These are phyloP conservation scores for Ophion slaviceki DNA, from an alignment of 2,888 invertebrate genomes.

Conservation along the genomic window DNA sequence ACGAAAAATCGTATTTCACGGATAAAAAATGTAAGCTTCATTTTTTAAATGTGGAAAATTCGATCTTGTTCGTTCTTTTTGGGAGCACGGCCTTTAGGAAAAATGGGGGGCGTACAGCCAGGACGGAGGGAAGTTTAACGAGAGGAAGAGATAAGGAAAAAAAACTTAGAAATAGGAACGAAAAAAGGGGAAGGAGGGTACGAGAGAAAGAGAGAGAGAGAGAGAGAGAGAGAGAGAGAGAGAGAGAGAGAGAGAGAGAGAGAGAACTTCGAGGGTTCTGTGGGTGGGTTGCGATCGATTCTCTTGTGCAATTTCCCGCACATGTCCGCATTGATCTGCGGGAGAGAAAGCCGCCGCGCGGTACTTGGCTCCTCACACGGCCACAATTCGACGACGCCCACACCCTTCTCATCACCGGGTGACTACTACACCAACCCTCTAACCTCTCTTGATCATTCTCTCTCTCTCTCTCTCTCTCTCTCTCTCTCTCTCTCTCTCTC, in stretches of 20 bases:
- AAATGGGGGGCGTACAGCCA: neutral
- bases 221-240: conserved; percentile 4
- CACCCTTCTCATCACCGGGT: conserved; percentile 65
- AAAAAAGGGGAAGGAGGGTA: neutral
- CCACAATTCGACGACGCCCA: conserved; percentile 51
- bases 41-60: conserved; percentile 8
- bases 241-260: conserved; percentile 13
- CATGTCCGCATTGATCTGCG: conserved; percentile 83
- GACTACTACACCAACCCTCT: conserved; percentile 54
- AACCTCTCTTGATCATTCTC: conserved; percentile 56
- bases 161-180: neutral
- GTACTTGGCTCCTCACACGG: conserved; percentile 78
- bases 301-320: conserved; percentile 82
- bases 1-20: neutral
- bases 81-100: neutral
- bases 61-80: neutral
- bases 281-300: conserved; percentile 78
- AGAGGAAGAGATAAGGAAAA: neutral
- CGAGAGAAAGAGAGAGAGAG: conserved; percentile 5
- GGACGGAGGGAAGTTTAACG: conserved; percentile 6
- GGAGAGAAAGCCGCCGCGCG: conserved; percentile 61
- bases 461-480: conserved; percentile 56
- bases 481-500: conserved; percentile 22
- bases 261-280: conserved; percentile 71
- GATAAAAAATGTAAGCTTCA: neutral